Percentiles rank a stretch among this genome's conserved stretches.
phyloP scores from a whole-genome alignment of 2,888 invertebrate species.

The Deroplatys truncata region DNA sequence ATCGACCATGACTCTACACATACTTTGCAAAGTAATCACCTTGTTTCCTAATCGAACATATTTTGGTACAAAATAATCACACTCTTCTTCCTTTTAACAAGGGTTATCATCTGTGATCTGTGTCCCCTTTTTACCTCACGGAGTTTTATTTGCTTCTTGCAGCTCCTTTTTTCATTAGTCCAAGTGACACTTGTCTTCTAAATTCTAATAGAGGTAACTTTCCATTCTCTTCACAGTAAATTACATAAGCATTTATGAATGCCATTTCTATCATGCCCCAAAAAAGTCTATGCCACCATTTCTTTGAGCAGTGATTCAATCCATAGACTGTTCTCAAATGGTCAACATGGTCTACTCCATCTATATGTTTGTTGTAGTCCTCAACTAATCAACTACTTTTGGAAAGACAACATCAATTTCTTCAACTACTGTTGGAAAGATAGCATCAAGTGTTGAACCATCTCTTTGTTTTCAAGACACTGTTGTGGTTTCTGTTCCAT shows the following conservation, averaged over 20 bases:
- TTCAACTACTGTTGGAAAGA: neutral
- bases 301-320: neutral
- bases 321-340: neutral
- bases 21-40: too few relatives aligned
- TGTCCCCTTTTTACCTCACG: too few relatives aligned
- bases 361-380: slow-evolving; percentile 16
- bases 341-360: slow-evolving; percentile 11
- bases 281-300: slow-evolving; percentile 15
- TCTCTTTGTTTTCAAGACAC: slow-evolving; percentile 13
- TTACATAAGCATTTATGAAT: slow-evolving; percentile 15
- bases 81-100: too few relatives aligned
- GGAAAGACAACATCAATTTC: too few relatives aligned
- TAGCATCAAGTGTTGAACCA: neutral
- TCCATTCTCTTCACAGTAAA: neutral
- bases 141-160: too few relatives aligned
- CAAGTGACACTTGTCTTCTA: neutral
- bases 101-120: too few relatives aligned
- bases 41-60: too few relatives aligned
- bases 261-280: slow-evolving; percentile 9
- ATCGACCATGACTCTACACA: too few relatives aligned
- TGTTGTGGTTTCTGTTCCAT: slow-evolving; percentile 26
- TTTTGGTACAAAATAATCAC: too few relatives aligned
- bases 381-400: too few relatives aligned
- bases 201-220: slow-evolving; percentile 1
- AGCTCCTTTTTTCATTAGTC: too few relatives aligned